Conservation (phyloP, 2,113 vertebrate species). For the Pholis gunnellus region DNA sequence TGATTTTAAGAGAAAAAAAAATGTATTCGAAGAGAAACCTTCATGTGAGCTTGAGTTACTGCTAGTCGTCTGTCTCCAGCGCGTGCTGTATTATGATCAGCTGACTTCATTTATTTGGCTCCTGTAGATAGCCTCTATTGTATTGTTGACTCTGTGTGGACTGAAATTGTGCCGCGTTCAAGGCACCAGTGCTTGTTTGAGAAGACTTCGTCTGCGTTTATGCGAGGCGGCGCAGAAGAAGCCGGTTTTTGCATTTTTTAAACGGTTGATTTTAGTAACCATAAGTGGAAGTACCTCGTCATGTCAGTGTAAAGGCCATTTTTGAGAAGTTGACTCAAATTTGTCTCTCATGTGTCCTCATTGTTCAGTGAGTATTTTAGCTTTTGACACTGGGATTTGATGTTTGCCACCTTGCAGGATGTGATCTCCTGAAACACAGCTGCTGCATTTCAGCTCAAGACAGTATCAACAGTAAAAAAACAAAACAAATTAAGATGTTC, state of each 20-base stretch:
- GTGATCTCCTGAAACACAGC: not conserved
- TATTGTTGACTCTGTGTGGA: constrained; percentile 38
- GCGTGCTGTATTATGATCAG: constrained; percentile 50
- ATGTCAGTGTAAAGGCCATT: not conserved
- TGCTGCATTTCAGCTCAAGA: constrained; percentile 9
- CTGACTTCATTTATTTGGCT: constrained; percentile 36
- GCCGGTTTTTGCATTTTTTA: constrained; percentile 19
- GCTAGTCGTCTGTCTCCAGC: constrained; percentile 18
- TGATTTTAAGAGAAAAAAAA: not conserved
- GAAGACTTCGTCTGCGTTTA: constrained; percentile 1
- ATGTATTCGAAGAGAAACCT: not conserved
- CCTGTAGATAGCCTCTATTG: constrained; percentile 61
- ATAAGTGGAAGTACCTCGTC: not conserved
- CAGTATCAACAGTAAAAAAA: constrained; percentile 9
- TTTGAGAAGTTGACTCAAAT: constrained; percentile 8
- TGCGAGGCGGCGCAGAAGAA: not conserved
- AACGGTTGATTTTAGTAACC: constrained; percentile 30
- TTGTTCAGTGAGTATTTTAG: constrained; percentile 36
- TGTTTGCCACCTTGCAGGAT: constrained; percentile 13
- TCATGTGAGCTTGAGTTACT: constrained; percentile 1
- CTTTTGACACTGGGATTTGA: not conserved
- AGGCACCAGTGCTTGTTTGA: constrained; percentile 1
- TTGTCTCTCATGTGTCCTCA: constrained; percentile 22
- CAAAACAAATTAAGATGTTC: not conserved
- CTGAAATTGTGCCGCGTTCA: not conserved